Percentiles rank a stretch among this genome's conserved stretches.
phyloP scores from a whole-genome alignment of 2,888 invertebrate genomes.

The Ormyrus thymus region DNA sequence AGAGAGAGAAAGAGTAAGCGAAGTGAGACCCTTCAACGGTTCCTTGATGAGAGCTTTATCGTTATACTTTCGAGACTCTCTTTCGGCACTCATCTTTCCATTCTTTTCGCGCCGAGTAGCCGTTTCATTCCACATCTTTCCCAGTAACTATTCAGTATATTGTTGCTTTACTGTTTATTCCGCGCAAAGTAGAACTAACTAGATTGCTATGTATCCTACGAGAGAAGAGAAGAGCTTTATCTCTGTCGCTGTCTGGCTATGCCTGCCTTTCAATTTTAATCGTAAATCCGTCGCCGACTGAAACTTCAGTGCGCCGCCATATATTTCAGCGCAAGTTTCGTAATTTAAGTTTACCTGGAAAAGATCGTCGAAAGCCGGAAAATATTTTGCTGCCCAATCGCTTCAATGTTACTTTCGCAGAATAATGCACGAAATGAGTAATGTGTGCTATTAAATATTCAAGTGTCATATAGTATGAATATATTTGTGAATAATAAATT shows the following conservation, averaged over 20 bases:
- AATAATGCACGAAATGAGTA: too few relatives aligned
- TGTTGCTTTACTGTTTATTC: too few relatives aligned
- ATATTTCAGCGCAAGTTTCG: slow-evolving; percentile 39
- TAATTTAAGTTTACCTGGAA: slow-evolving; percentile 35
- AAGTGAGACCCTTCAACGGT: slow-evolving; percentile 33
- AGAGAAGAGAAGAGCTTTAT: not conserved
- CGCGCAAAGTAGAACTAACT: too few relatives aligned
- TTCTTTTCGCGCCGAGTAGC: slow-evolving; percentile 32
- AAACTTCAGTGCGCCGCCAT: not conserved
- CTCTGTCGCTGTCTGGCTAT: not conserved
- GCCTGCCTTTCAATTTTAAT: slow-evolving; percentile 34
- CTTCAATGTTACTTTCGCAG: not conserved
- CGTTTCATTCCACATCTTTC: not conserved
- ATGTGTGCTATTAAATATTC: too few relatives aligned
- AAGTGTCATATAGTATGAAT: too few relatives aligned
- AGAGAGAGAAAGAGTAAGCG: not conserved
- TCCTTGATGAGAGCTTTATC: slow-evolving; percentile 54
- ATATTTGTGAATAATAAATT: too few relatives aligned
- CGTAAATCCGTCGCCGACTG: slow-evolving; percentile 29
- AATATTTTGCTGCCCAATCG: not conserved
- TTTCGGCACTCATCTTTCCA: slow-evolving; percentile 6
- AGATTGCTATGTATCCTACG: too few relatives aligned
- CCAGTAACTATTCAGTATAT: not conserved
- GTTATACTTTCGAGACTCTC: slow-evolving; percentile 48
- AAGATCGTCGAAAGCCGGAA: not conserved